A percentile compares a stretch with the other conserved stretches of the same genome.
Evolutionary conservation across 2,888 invertebrate species (phyloP).

Genomic region (Conus canariensis): DNA sequence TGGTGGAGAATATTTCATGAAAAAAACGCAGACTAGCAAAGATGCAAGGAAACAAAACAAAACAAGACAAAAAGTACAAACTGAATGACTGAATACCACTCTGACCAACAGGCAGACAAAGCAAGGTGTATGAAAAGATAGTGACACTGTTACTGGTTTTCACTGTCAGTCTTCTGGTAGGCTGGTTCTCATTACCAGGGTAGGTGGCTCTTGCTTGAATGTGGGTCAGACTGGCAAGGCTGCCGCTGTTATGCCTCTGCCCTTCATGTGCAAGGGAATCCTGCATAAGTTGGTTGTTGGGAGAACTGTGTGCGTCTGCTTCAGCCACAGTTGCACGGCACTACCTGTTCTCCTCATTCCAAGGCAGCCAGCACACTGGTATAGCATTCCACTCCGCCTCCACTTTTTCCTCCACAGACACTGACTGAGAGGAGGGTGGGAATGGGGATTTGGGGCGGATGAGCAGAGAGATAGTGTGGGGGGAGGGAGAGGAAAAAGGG

Average conservation of each 20-base stretch:
- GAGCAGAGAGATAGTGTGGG: background rate
- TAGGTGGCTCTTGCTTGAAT: too few relatives aligned
- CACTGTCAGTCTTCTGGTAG: background rate
- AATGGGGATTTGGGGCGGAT: background rate
- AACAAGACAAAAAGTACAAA: too few relatives aligned
- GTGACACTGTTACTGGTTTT: background rate
- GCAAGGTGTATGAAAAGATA: background rate
- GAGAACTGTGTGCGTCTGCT: background rate
- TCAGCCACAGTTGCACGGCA: background rate
- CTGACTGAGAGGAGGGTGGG: background rate
- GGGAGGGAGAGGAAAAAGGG: background rate
- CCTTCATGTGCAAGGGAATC: background rate
- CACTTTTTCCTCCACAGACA: background rate
- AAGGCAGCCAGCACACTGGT: background rate
- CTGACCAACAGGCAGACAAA: too few relatives aligned
- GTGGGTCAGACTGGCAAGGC: background rate
- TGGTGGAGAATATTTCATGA: too few relatives aligned
- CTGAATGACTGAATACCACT: too few relatives aligned
- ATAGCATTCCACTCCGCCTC: background rate
- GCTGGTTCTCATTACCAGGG: constrained; percentile 1
- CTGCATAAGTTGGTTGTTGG: background rate
- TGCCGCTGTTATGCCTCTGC: background rate
- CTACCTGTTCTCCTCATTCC: constrained; percentile 25
- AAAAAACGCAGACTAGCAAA: too few relatives aligned
- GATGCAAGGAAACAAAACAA: too few relatives aligned